Evolutionary conservation across 2,113 vertebrate species (phyloP).

Genomic region (Hymenochirus boettgeri): DNA sequence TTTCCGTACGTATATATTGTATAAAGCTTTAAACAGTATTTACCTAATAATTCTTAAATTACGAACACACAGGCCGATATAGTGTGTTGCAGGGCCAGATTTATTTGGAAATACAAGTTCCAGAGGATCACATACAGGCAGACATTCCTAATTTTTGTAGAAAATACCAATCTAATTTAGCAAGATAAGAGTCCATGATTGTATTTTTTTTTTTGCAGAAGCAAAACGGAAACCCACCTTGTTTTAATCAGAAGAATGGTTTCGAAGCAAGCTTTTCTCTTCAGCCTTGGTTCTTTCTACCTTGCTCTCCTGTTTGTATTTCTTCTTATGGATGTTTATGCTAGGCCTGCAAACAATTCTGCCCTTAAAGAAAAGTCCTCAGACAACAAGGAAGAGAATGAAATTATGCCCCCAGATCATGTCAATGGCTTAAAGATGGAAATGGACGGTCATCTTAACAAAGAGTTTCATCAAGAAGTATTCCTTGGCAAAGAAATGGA

Average conservation of each 20-base stretch:
- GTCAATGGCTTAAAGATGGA: conserved; percentile 89
- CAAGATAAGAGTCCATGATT: too few relatives aligned
- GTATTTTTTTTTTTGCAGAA: too few relatives aligned
- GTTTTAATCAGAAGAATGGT: conserved; percentile 53
- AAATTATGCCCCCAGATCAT: conserved; percentile 88
- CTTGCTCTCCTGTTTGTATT: conserved; percentile 62
- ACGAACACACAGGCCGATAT: too few relatives aligned
- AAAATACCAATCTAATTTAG: too few relatives aligned
- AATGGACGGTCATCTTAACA: conserved; percentile 90
- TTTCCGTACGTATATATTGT: too few relatives aligned
- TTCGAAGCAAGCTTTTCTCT: conserved; percentile 51
- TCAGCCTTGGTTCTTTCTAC: conserved; percentile 54
- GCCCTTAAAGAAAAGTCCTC: conserved; percentile 64
- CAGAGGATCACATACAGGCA: too few relatives aligned
- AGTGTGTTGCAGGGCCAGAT: too few relatives aligned
- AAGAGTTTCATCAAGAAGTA: conserved; percentile 92
- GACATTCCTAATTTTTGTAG: too few relatives aligned
- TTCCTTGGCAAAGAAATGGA: conserved; percentile 89
- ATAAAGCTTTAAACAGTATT: too few relatives aligned
- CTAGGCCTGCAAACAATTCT: conserved; percentile 84
- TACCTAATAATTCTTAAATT: too few relatives aligned
- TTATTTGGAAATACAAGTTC: too few relatives aligned
- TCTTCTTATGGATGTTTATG: conserved; percentile 59
- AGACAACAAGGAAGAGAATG: conserved; percentile 71
- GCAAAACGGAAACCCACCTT: too few relatives aligned